A percentile compares a stretch with the other conserved stretches of the same genome.
These are phyloP conservation scores for Athene cunicularia DNA, from an alignment of 2,113 vertebrate genomes.

Conservation along the genomic window DNA sequence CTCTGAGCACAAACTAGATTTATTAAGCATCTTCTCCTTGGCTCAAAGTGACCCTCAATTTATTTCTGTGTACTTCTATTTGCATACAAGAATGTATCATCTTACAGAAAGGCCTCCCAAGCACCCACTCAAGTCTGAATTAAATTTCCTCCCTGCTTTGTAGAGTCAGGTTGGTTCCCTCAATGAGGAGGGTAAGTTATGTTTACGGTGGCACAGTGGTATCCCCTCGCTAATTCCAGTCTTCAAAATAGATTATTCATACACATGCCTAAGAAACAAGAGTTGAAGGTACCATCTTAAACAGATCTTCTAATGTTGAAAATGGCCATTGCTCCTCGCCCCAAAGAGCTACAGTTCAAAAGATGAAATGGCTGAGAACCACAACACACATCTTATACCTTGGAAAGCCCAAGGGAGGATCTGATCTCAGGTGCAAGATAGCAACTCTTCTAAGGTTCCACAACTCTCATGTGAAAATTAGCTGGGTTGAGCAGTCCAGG, in stretches of 20 bases:
- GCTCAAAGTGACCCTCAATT: not conserved
- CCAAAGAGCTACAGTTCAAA: not conserved
- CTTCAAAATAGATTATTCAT: not conserved
- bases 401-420: not conserved
- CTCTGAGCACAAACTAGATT: not conserved
- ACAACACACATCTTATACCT: rapidly evolving
- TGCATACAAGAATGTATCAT: not conserved
- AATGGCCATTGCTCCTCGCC: not conserved
- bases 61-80: not conserved
- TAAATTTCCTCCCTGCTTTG: rapidly evolving
- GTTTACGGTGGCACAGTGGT: not conserved
- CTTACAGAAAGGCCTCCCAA: not conserved
- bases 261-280: not conserved
- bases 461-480: no score
- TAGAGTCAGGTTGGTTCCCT: not conserved
- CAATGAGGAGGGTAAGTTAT: not conserved
- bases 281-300: not conserved
- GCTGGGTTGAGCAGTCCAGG: not conserved
- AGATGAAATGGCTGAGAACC: not conserved
- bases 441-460: not conserved
- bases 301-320: not conserved
- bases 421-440: not conserved
- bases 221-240: not conserved
- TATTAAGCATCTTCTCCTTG: not conserved
- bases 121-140: not conserved